Percentiles rank a stretch among this genome's conserved stretches.
These are phyloP conservation scores for Dryococelus australis DNA, from an alignment of 2,888 invertebrate genomes.

Conservation along the genomic window DNA sequence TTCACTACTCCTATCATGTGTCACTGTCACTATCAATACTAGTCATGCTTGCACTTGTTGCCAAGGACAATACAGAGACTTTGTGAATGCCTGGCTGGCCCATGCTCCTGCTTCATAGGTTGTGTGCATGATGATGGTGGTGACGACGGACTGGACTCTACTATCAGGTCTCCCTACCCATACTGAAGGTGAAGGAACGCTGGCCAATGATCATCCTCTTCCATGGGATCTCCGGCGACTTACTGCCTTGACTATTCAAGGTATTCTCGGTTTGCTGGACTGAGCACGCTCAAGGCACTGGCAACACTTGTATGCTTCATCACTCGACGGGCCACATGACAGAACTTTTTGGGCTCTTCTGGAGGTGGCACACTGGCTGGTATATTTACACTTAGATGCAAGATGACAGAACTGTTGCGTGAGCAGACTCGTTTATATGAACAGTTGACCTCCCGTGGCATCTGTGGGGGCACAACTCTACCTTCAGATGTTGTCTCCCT, in stretches of 20 bases:
- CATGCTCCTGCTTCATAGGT: neutral
- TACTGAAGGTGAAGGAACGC: slow-evolving; percentile 54
- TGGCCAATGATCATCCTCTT: slow-evolving; percentile 55
- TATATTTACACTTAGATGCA: slow-evolving; percentile 2
- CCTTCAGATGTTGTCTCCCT: neutral
- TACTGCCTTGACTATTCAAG: slow-evolving; percentile 55
- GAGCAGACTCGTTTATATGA: slow-evolving; percentile 41
- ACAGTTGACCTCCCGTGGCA: slow-evolving; percentile 32
- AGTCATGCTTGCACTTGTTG: slow-evolving; percentile 40
- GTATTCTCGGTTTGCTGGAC: slow-evolving; percentile 56
- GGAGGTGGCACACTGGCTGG: slow-evolving; percentile 19
- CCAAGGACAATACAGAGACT: slow-evolving; percentile 40
- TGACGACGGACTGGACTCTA: slow-evolving; percentile 29
- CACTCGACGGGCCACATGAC: slow-evolving; percentile 50
- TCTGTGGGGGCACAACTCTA: neutral
- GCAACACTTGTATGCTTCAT: slow-evolving; percentile 45
- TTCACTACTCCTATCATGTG: slow-evolving; percentile 38
- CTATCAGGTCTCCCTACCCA: slow-evolving; percentile 55
- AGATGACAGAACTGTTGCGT: slow-evolving; percentile 35
- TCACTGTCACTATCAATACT: slow-evolving; percentile 44
- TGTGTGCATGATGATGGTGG: neutral
- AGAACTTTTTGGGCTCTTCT: slow-evolving; percentile 45
- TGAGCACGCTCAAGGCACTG: slow-evolving; percentile 52
- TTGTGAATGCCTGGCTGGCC: slow-evolving; percentile 38
- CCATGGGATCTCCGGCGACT: slow-evolving; percentile 49